Base-by-base conservation (phyloP, 2,797 vertebrate genomes). In the Rousettus madagascariensis region DNA sequence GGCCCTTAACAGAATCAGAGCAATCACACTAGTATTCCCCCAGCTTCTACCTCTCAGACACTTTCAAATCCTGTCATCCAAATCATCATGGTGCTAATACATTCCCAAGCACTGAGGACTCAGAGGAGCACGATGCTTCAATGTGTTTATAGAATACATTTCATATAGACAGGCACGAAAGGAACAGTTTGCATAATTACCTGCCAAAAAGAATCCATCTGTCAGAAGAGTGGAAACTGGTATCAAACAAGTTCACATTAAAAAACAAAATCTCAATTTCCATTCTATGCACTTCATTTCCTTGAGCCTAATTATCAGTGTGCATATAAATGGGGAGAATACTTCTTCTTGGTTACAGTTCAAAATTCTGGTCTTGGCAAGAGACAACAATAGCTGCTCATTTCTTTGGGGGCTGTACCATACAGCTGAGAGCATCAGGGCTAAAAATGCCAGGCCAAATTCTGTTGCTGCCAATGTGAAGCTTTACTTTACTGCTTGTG, bases 141-240 rank as follows among this genome's bases (percentile, higher is more conserved):
- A 7, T 93, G 85, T 97, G 96, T 96, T 97, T 97, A 96, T 90
- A 96, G 92, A 96, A 97, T 92, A 95, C 93, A 96, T 96, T 96
- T 97, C 97, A 95, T 93, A 96, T 82, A 97, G 95, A 93, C 72
- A 95, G 92, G 61, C 84, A 93, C 2, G 5, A 92, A 97, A 93
- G 87, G 87, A 97, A 94, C 95, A 97, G 97, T 97, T 96, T 96
- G 94, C 95, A 95, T 96, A 97, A 97, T 97, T 87, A 90, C 95
- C 90, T 96, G 95, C 96, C 96, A 96, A 95, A 95, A 95, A 95
- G 97, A 97, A 97, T 61, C 95, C 95, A 96, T 97, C 97, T 97
- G 97, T 97, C 94, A 93, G 71, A 94, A 97, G 63, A 96, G 84
- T 77, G 46, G 75, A 89, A 88, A 59, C 74, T 95, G 82, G 36